These are phyloP conservation scores for Drosophila differens DNA, from an alignment of 2,888 invertebrate species.

Conservation along the genomic window DNA sequence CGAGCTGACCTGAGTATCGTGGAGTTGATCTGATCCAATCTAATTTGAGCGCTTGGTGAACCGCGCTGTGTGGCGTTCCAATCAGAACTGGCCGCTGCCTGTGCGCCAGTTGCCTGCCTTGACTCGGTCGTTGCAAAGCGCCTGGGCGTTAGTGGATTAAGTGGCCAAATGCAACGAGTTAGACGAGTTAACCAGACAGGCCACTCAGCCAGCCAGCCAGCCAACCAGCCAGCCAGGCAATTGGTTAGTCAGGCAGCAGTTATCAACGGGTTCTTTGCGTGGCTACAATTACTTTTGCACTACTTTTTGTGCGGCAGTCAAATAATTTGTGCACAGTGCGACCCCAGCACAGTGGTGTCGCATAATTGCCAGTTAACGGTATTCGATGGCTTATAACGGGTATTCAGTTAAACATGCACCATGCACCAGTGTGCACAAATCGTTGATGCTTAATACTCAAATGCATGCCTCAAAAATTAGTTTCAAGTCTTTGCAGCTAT, in stretches of 20 bases:
- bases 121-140: constrained; percentile 38
- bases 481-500: constrained; percentile 14
- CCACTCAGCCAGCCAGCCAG: constrained; percentile 5
- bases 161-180: constrained; percentile 68
- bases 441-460: constrained; percentile 33
- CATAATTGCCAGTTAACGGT: constrained; percentile 31
- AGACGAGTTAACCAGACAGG: constrained; percentile 63
- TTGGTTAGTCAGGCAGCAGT: background rate
- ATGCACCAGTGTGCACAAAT: constrained; percentile 21
- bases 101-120: constrained; percentile 55
- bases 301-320: constrained; percentile 58
- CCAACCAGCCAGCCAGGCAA: background rate
- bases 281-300: constrained; percentile 80
- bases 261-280: constrained; percentile 65
- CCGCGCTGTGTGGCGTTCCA: constrained; percentile 65
- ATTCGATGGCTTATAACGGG: background rate
- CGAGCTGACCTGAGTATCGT: background rate
- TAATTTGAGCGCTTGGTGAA: constrained; percentile 40
- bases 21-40: background rate
- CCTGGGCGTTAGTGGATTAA: constrained; percentile 75
- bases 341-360: constrained; percentile 42
- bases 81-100: constrained; percentile 65
- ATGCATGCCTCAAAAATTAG: constrained; percentile 34
- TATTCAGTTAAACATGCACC: constrained; percentile 1
- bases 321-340: constrained; percentile 25